Base-by-base conservation (phyloP, 1,140 invertebrate genomes). In the Drosophila asahinai region DNA sequence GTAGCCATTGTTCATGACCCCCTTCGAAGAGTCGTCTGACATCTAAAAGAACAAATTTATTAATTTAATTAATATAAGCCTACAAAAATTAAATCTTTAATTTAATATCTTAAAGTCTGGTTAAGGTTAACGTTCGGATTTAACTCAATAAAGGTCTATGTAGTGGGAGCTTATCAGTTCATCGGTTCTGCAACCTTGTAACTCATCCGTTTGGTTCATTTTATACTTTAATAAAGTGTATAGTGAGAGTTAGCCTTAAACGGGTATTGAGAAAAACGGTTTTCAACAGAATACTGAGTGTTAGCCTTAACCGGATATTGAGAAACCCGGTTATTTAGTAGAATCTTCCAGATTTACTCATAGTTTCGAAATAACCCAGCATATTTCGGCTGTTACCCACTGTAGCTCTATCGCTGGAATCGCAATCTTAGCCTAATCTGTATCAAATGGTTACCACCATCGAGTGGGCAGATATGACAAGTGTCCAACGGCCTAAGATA, bases 1-100 rank as follows among this genome's bases (percentile, higher is more conserved):
- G 49, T 61, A 89, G 17, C 68, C 70, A 66, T 79, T 81, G 57
- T 89, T 89, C 22, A 48, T n/a, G 19, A n/a, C 30, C 0, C 72
- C 83, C 33, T 59, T 72, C 4, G 63, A 36, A 14, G 54, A 57
- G 40, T 83, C 73, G n/a, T 54, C 62, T 17, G 62, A 25, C 86
- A 89, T 89, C 84, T 89, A n/a, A 1, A 73, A 77, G 3, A 3
- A 51, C 19, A 38, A 43, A 15, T 12, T 7, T 19, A n/a, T 5
- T 52, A 7, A 1, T 9, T 17, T 17, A 33, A 17, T 4, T 25
- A 49, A 15, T 15, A 2, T 8, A 11, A 11, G 15, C 7, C 1
- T 11, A 12, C 7, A 15, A 52, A 17, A 52, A 17, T 17, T 1
- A 0, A 27, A n/a, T 51, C 0, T 3, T 27, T 5, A 49, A 6